Base-by-base conservation (phyloP, 2,888 invertebrate species). In the Cyaniris semiargus region DNA sequence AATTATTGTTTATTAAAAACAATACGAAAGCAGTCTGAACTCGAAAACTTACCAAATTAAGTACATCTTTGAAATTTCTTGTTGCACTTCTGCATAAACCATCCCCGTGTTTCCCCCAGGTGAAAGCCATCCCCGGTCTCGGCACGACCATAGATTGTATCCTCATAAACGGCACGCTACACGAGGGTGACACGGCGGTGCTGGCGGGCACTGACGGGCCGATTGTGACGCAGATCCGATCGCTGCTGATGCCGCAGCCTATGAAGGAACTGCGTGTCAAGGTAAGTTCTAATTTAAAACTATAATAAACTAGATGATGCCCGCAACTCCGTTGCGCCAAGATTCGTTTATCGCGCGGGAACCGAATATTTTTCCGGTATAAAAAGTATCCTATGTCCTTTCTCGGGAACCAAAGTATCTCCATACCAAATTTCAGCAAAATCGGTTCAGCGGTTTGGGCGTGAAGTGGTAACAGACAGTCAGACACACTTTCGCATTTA, bases 121-220 rank as follows among this genome's bases (percentile, higher is more conserved):
- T 99, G 58, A 99, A 99, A 95, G 98, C 98, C 0, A 97, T 99
- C 85, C 96, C 98, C 31, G 99, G 99, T 56, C 94, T 99, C 79
- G 99, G 99, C 76, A 99, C 99, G 75, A 99, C 99, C 2, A 98
- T 99, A 84, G 99, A 99, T 95, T 98, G 99, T 31, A 99, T 99
- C 89, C 95, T 99, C 79, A 98, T 99, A 78, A 99, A 99, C 91
- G 99, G 99, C 21, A 96, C 96, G n/a, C 93, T 99, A 56, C 95
- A 95, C 75, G 99, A 99, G 90, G 98, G 99, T 1, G 98, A 99
- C 85, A 98, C 98, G 0, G 97, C 99, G 94, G 95, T 99, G 44
- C 92, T 99, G 78, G 99, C 99, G 1, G 99, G 99, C 71, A 98
- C 99, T 0, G 99, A 99, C 85, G 99, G 99, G 0, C 98, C 99